phyloP scores from a whole-genome alignment of 1,140 invertebrate genomes.

The Scaptomyza hsui region DNA sequence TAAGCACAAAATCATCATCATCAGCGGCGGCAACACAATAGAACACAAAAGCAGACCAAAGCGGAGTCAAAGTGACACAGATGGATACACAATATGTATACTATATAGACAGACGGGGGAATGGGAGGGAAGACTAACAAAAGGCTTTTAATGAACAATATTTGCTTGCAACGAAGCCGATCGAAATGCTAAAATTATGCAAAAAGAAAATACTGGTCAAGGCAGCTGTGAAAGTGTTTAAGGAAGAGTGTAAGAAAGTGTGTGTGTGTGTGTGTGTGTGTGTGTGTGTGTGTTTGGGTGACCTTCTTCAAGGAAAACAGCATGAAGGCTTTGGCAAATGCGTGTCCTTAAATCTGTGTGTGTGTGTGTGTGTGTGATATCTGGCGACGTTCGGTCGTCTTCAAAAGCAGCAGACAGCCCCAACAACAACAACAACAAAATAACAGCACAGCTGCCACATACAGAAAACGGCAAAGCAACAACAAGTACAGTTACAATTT shows the following conservation, averaged over 20 bases:
- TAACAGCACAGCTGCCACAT: conserved; percentile 7
- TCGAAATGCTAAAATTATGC: conserved; percentile 56
- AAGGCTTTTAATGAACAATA: conserved; percentile 43
- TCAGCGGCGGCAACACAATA: conserved; percentile 34
- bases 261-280: not conserved
- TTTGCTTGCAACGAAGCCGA: conserved; percentile 33
- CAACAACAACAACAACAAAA: conserved; percentile 25
- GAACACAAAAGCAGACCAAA: conserved; percentile 25
- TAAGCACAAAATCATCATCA: conserved; percentile 37
- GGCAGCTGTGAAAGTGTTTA: conserved; percentile 49
- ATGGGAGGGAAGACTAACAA: conserved; percentile 10
- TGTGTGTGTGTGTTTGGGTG: conserved; percentile 36
- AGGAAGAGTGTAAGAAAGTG: too few relatives aligned
- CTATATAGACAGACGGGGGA: not conserved
- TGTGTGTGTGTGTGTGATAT: conserved; percentile 3
- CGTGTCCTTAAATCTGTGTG: conserved; percentile 14
- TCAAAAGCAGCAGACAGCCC: conserved; percentile 21
- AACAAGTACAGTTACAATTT: conserved; percentile 45
- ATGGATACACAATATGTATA: conserved; percentile 17
- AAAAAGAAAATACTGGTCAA: conserved; percentile 50
- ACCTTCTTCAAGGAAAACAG: conserved; percentile 74
- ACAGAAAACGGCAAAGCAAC: conserved; percentile 7
- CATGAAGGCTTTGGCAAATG: conserved; percentile 33
- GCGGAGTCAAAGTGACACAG: conserved; percentile 17
- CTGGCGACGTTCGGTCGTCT: conserved; percentile 43